Evolutionary conservation across 37 sponge, comb jelly and placozoan genomes (phyloP), one percentile per base, ranked within the genome.

Genomic region (Geodia barretti): DNA sequence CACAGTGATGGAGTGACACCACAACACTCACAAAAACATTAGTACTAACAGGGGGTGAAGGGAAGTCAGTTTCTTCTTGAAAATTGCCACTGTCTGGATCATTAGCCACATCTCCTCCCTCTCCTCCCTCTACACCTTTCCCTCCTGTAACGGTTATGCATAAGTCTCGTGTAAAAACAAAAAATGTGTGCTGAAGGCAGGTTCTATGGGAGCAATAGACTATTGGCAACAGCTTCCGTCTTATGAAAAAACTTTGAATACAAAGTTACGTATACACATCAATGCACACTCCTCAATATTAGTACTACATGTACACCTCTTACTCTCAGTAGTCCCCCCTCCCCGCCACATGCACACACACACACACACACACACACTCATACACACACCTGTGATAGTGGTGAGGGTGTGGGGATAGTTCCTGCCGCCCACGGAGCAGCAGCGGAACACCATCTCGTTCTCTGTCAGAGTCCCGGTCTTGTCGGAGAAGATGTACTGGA

Each of bases 401-500:
- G 32, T 30, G 21, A 75, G 61, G 11, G 60, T 20, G 32, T 89
- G 89, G 21, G 89, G 84, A 36, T 89, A 89, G 75, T 89, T 79
- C 23, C 19, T 80, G 3, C 93, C 93, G 36, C 64, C 79, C 2
- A 93, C 80, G 0, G 86, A 76, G 64, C 93, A 93, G 37, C 84
- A 83, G 36, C 62, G n/a, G 62, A 92, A 92, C 62, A 68, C 63
- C 92, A 92, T 92, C 68, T 83, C 64, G 69, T 92, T 92, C 77
- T 83, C 79, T 38, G 92, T 92, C 39, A 92, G 82, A n/a, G 95
- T 95, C 2, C 95, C 95, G 38, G 95, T 95, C 83, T 95, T 95
- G 74, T 95, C 95, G 4, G 89, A 83, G 78, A 95, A 92, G 24
- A 95, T 62, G 47, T 92, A 92, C 86, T 92, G 73, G 58, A 92